These are phyloP conservation scores for Podarcis muralis DNA, from an alignment of 2,113 vertebrate genomes.

Conservation along the genomic window DNA sequence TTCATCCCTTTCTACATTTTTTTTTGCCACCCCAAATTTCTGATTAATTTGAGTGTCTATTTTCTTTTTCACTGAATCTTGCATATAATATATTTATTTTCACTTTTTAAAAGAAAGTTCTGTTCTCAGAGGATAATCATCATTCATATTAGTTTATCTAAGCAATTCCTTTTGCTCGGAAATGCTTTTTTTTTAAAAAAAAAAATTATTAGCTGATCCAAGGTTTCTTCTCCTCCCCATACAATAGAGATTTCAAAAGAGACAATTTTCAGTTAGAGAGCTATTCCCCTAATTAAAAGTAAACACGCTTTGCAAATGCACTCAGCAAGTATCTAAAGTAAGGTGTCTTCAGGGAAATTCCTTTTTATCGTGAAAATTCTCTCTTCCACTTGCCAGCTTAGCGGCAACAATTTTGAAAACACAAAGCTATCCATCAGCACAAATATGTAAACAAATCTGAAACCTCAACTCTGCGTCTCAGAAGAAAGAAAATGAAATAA, in stretches of 20 bases:
- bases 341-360: slow-evolving; percentile 3
- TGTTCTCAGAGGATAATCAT: not conserved
- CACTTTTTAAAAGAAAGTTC: not conserved
- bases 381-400: not conserved
- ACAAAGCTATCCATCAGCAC: not conserved
- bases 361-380: not conserved
- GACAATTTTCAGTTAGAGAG: not conserved
- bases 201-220: not conserved
- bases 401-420: slow-evolving; percentile 6
- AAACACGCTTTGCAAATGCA: slow-evolving; percentile 2
- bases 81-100: accelerated
- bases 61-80: not conserved
- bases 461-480: not conserved
- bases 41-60: not conserved
- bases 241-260: accelerated
- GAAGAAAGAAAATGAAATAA: not conserved
- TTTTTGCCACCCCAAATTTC: not conserved
- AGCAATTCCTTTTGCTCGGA: not conserved
- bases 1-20: not conserved
- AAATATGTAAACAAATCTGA: slow-evolving; percentile 7
- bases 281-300: slow-evolving; percentile 9
- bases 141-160: slow-evolving; percentile 5
- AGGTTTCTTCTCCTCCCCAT: not conserved
- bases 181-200: not conserved
- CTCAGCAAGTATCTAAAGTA: not conserved